Evolutionary conservation across 2,113 vertebrate genomes (phyloP), one percentile per base, ranked within the genome.

Genomic region (Saguinus midas): DNA sequence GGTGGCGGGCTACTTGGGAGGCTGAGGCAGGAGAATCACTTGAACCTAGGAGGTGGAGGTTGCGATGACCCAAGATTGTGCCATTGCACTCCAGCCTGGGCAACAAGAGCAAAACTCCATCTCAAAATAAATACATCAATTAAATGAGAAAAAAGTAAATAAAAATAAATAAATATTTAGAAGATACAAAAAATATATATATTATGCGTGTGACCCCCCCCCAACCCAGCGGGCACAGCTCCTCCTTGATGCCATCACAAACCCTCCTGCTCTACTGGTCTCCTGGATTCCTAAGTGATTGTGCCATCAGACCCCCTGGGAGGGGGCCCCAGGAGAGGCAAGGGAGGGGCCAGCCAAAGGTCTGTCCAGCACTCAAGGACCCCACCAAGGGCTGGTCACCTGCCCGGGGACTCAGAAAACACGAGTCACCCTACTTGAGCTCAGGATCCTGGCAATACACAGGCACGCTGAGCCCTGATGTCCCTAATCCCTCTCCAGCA

Each of bases 271-370:
- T 78, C 68, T n/a, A 8, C 66, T 89, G 58, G 87, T 94, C 79
- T 92, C 97, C 75, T 90, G 95, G 93, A 57, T 66, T 94, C 81
- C 80, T 32, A 80, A 90, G 92, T 8, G 13, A 98, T 98, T 98
- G 61, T 98, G 97, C 70, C 97, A 95, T 97, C 83, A 96, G 90
- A 95, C 37, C 35, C 50, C 37, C 9, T 40, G 7, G 27, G 16
- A 55, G 25, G 48, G 72, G 90, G 1, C 23, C 48, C 76, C 78
- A 61, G 48, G 78, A 87, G 80, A 88, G 68, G 83, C n/a, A 86
- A 87, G 43, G 83, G 35, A 70, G 70, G 64, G 55, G 37, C 40
- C 3, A 86, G 70, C 57, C 0, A 0, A 81, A 80, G 35, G 78
- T 89, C 68, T 84, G 45, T 45, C 76, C 83, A 96, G 45, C 93